Percentiles rank a stretch among this genome's conserved stretches.
phyloP scores from a whole-genome alignment of 1,140 invertebrate species.

The Diuraphis noxia region DNA sequence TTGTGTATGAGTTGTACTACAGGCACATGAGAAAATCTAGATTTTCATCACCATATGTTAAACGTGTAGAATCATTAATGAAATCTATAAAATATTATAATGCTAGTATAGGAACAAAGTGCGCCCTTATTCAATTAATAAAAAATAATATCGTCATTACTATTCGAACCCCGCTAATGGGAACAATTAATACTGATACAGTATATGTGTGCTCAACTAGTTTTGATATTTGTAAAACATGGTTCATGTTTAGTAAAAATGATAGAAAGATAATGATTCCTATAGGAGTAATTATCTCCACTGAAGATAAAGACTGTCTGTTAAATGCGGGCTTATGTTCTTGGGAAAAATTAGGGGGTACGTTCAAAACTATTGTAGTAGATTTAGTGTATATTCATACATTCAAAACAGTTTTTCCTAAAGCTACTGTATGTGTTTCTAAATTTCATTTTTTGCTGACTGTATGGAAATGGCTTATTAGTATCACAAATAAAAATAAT shows the following conservation, averaged over 20 bases:
- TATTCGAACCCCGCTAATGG: neutral
- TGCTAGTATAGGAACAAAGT: neutral
- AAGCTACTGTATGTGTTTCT: neutral
- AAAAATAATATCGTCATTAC: neutral
- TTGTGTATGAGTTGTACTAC: constrained; percentile 9
- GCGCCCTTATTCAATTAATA: neutral
- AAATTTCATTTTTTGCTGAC: constrained; percentile 32
- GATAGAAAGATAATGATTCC: neutral
- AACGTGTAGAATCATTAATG: neutral
- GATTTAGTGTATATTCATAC: neutral
- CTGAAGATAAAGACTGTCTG: neutral
- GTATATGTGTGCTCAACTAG: constrained; percentile 23
- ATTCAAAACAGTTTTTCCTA: constrained; percentile 26
- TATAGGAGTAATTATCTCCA: constrained; percentile 1
- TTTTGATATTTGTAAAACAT: neutral
- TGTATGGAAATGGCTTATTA: constrained; percentile 26
- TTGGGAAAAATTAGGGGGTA: constrained; percentile 12
- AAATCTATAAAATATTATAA: neutral
- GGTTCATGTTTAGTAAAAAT: constrained; percentile 13
- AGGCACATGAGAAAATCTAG: neutral
- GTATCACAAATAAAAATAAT: neutral
- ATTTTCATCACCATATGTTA: neutral
- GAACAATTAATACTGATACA: neutral
- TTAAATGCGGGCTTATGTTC: neutral
- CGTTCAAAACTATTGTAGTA: neutral